Conservation (phyloP, 2,797 vertebrate genomes). For the Tokudaia tokunoshimensis region DNA sequence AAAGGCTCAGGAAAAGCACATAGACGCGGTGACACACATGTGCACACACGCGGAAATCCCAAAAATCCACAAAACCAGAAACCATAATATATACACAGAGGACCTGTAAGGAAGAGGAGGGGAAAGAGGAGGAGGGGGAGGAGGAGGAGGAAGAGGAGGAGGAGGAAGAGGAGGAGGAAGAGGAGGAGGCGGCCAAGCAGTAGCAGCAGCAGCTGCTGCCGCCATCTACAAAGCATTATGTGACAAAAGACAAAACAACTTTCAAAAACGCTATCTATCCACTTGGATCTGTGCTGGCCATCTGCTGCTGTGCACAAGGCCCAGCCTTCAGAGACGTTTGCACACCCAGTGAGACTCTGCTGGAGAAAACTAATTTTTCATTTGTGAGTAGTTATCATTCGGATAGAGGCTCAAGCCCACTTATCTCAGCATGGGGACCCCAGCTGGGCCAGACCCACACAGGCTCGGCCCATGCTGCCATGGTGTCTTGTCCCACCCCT, state of each 20-base stretch:
- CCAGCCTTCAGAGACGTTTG: background rate
- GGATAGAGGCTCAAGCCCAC: background rate
- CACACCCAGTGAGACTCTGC: background rate
- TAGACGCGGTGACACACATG: background rate
- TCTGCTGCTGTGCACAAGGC: too few relatives aligned
- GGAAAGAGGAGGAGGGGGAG: background rate
- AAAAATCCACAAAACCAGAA: background rate
- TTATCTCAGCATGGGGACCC: background rate
- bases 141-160: rapidly evolving
- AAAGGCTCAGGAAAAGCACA: background rate
- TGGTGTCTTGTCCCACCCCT: background rate
- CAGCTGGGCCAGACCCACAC: background rate
- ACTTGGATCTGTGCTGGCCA: background rate
- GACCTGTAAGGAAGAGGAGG: background rate
- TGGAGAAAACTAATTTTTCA: background rate
- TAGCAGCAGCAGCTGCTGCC: background rate
- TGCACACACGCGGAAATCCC: background rate
- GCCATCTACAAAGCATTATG: background rate
- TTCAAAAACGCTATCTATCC: background rate
- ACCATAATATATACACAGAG: too few relatives aligned
- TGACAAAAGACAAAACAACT: background rate
- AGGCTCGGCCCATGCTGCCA: background rate
- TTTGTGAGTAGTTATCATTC: background rate
- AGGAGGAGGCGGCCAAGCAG: background rate
- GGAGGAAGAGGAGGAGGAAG: rapidly evolving